Percentiles rank a stretch among this genome's conserved stretches.
Evolutionary conservation across 2,888 invertebrate genomes (phyloP).

Genomic region (Cantharis rustica): DNA sequence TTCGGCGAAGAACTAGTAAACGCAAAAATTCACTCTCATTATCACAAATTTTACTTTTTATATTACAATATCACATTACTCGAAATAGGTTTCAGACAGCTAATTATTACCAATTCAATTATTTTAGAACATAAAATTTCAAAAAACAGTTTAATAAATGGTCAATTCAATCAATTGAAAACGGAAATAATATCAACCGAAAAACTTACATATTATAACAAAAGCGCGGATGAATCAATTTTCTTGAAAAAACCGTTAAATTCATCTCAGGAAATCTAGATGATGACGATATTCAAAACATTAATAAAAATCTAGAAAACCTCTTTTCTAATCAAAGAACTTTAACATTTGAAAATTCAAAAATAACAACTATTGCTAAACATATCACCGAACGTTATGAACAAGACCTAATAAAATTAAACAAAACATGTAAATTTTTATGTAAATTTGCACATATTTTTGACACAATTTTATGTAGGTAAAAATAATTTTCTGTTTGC

Average conservation of each 20-base stretch:
- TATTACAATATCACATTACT: constrained; percentile 24
- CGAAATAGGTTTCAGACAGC: no score
- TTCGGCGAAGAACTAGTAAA: constrained; percentile 27
- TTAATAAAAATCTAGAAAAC: constrained; percentile 21
- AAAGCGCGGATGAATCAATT: no score
- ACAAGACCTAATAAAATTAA: no score
- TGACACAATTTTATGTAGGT: no score
- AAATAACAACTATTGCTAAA: constrained; percentile 25
- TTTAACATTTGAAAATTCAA: constrained; percentile 16
- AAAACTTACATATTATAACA: not conserved
- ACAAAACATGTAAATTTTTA: no score
- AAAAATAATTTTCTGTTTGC: no score
- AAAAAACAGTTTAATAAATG: constrained; percentile 9
- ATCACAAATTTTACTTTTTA: constrained; percentile 35
- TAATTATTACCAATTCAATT: no score
- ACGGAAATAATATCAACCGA: constrained; percentile 23
- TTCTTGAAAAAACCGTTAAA: constrained; percentile 18
- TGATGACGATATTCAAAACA: constrained; percentile 22
- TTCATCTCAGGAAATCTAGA: constrained; percentile 27
- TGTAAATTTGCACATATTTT: no score
- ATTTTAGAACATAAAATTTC: not conserved
- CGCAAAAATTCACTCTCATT: constrained; percentile 24
- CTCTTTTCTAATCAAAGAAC: constrained; percentile 22
- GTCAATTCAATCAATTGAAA: constrained; percentile 31
- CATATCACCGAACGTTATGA: constrained; percentile 22